Conservation (phyloP, 2,113 vertebrate genomes). For the Apaloderma vittatum region DNA sequence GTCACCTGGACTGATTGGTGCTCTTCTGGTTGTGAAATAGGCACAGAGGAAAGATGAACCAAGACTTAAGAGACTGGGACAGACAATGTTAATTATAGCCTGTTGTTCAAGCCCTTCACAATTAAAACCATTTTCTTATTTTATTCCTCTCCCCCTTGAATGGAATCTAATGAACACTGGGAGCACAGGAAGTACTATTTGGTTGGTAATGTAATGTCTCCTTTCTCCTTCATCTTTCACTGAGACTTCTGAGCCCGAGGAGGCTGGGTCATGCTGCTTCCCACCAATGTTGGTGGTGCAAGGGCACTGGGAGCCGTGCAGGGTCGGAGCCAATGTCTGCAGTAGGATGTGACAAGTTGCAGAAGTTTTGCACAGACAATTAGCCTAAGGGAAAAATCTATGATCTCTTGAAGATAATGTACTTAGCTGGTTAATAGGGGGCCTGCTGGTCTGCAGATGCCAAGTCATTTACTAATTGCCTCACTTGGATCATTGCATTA, state of each 20-base stretch:
- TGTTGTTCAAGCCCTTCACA: neutral
- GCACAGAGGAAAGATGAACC: neutral
- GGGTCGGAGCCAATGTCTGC: neutral
- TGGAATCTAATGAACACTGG: neutral
- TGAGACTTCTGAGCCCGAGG: neutral
- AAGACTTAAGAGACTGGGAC: neutral
- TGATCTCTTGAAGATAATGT: neutral
- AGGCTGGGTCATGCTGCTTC: accelerated
- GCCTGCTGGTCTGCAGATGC: constrained; percentile 49
- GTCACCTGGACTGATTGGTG: neutral
- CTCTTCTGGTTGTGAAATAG: neutral
- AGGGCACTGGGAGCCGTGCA: neutral
- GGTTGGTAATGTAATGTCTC: neutral
- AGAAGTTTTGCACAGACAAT: neutral
- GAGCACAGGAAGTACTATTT: neutral
- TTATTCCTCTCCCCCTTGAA: neutral
- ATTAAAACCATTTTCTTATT: neutral
- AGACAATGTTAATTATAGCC: neutral
- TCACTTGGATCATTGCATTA: neutral
- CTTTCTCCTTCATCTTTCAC: neutral
- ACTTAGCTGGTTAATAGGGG: constrained; percentile 9
- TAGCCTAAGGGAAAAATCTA: neutral
- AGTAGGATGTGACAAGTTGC: neutral
- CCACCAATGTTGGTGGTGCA: accelerated
- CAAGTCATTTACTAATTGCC: constrained; percentile 29